phyloP scores from a whole-genome alignment of 2,888 invertebrate species.

The Microchrysa polita region DNA sequence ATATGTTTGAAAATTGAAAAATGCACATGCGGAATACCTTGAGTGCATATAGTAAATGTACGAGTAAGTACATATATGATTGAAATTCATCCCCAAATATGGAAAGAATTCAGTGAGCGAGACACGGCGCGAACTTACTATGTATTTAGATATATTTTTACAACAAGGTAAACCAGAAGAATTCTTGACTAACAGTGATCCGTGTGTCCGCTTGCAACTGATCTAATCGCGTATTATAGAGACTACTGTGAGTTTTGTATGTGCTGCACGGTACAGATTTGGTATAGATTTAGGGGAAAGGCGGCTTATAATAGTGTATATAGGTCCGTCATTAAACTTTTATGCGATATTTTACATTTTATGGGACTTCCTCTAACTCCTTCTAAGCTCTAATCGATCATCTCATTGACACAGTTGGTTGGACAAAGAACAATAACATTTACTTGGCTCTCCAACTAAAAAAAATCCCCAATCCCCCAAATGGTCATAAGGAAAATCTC shows the following conservation, averaged over 20 bases:
- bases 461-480: too few species aligned
- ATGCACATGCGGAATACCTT: slow-evolving; percentile 36
- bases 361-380: too few species aligned
- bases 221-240: slow-evolving; percentile 12
- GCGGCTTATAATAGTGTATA: too few species aligned
- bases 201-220: background rate
- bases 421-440: too few species aligned
- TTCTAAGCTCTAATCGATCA: too few species aligned
- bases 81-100: slow-evolving; percentile 37
- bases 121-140: slow-evolving; percentile 20
- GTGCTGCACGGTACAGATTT: too few species aligned
- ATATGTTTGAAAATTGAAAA: slow-evolving; percentile 27
- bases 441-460: too few species aligned
- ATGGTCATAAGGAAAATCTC: too few species aligned
- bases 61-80: too few species aligned
- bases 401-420: too few species aligned
- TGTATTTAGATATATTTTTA: slow-evolving; percentile 14
- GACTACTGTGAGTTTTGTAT: background rate
- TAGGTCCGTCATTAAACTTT: too few species aligned
- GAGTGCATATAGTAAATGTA: slow-evolving; percentile 14
- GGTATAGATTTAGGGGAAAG: slow-evolving; percentile 20
- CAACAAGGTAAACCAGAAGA: background rate
- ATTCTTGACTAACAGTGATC: slow-evolving; percentile 28
- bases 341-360: too few species aligned
- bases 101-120: slow-evolving; percentile 18